Conservation (phyloP, 2,888 invertebrate genomes). For the Linyphia triangularis region DNA sequence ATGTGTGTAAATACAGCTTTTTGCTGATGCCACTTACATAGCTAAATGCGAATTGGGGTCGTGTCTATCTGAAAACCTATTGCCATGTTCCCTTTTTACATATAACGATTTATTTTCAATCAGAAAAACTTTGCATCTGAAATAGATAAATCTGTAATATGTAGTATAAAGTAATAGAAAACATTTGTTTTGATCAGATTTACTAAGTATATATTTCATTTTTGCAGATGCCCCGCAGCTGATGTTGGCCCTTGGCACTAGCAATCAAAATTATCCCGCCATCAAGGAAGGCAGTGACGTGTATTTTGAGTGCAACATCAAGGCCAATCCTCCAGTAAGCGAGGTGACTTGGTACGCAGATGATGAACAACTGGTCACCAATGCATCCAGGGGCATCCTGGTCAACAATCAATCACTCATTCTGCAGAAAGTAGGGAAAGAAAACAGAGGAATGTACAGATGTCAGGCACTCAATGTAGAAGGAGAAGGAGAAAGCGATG, state of each 20-base stretch:
- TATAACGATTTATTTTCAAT: too few species aligned
- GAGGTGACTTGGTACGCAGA: conserved; percentile 87
- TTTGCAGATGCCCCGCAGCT: conserved; percentile 90
- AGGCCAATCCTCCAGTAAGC: conserved; percentile 91
- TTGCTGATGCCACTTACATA: too few species aligned
- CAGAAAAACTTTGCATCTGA: too few species aligned
- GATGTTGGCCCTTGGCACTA: conserved; percentile 89
- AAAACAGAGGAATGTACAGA: conserved; percentile 77
- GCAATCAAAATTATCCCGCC: conserved; percentile 88
- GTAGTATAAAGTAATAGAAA: too few species aligned
- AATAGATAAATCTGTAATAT: too few species aligned
- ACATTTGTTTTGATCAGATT: too few species aligned
- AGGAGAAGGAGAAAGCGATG: conserved; percentile 77
- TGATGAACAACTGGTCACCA: conserved; percentile 74
- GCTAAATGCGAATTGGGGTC: too few species aligned
- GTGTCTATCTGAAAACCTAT: too few species aligned
- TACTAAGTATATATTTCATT: too few species aligned
- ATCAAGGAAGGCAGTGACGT: conserved; percentile 96
- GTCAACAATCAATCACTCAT: conserved; percentile 77
- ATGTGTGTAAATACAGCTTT: too few species aligned
- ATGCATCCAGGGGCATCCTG: conserved; percentile 76
- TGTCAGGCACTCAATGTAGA: conserved; percentile 77
- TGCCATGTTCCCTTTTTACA: too few species aligned
- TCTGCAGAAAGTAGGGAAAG: conserved; percentile 76
- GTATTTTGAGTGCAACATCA: conserved; percentile 94